Evolutionary conservation across 2,888 invertebrate genomes (phyloP).

Genomic region (Stenodema calcarata): DNA sequence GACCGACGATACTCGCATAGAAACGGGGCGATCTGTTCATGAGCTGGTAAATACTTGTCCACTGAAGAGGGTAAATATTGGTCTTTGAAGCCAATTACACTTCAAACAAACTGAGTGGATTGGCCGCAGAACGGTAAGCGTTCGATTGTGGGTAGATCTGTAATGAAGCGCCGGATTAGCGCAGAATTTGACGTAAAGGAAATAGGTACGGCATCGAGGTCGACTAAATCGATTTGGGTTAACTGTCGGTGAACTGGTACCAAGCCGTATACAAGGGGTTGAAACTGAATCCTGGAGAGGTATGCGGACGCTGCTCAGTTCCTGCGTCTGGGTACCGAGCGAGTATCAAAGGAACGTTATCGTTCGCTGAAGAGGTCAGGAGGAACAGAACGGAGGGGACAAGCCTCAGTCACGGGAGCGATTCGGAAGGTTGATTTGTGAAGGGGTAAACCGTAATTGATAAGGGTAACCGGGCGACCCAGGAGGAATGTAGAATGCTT

Average conservation of each 20-base stretch:
- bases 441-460: neutral
- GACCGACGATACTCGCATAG: neutral
- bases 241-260: neutral
- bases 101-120: neutral
- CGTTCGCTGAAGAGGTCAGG: neutral
- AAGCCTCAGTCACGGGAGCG: neutral
- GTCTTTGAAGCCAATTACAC: neutral
- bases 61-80: neutral
- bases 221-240: neutral
- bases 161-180: neutral
- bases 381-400: neutral
- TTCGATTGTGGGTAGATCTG: neutral
- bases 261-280: neutral
- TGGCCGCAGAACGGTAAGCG: neutral
- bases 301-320: neutral
- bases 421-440: neutral
- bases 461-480: neutral
- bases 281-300: neutral
- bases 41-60: neutral
- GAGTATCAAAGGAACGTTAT: neutral
- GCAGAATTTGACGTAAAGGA: neutral
- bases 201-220: neutral
- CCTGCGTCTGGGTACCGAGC: neutral
- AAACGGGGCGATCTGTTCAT: neutral
- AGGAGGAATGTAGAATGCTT: neutral